Evolutionary conservation across 37 sponge, comb jelly and placozoan genomes (phyloP), one percentile per base, ranked within the genome.

Genomic region (Crambe crambe): DNA sequence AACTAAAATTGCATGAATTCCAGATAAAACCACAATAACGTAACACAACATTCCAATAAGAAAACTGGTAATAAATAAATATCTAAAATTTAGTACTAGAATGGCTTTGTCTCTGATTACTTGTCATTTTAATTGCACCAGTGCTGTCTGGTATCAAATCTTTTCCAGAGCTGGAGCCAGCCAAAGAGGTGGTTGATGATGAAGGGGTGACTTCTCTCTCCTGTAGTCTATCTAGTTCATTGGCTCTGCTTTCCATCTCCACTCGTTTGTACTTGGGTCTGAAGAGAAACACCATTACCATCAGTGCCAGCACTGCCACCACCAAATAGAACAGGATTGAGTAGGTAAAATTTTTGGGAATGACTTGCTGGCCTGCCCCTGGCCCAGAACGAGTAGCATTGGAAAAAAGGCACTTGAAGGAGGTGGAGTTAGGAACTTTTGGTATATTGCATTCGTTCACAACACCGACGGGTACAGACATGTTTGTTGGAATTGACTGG

Each of bases 251-350:
- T 51, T 95, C 96, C 18, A 58, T 67, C 47, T 81, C 82, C 8
- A 78, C 2, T 69, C 96, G 75, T 37, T 70, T 72, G 73, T 86
- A 89, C 67, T 72, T 86, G 27, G 93, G 90, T 42, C 66, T 61
- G 75, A 95, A 95, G 36, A 75, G 0, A 3, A 86, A 20, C 1
- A 83, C 74, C 23, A 73, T 20, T 17, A 54, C 3, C 2, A 73
- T 3, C 51, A 78, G 41, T 2, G 62, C 12, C 15, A 30, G 22
- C 2, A 21, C n/a, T 23, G 31, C 79, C 0, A 67, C 47, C 6
- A 23, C 51, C 34, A 34, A 18, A 44, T 83, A 77, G 32, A 82
- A 36, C 32, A 85, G 42, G 38, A 75, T 22, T 43, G 72, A 5
- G 44, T 90, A 65, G 22, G 87, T 93, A 36, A 81, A 75, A 76